Evolutionary conservation across 2,888 invertebrate species (phyloP), one percentile per base, ranked within the genome.

Genomic region (Candidula unifasciata): DNA sequence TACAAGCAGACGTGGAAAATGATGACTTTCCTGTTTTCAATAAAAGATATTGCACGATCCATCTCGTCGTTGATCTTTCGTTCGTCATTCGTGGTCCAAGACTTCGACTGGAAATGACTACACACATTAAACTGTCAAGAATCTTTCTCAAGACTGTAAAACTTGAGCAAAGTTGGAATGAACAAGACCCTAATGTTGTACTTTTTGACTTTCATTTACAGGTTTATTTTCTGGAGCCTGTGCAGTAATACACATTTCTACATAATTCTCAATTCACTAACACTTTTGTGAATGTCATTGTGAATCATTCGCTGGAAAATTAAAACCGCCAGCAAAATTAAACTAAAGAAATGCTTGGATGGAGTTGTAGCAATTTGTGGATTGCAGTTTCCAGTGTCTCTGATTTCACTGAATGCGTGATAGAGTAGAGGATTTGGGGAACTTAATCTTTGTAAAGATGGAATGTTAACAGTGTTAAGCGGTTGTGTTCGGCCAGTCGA

Each of bases 271-370:
- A 73, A 73, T 44, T 5, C n/a, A 73, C 73, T 27, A n/a, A 24
- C 44, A 73, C 44, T n/a, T 44, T 73, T 73, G 13, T 44, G 44
- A 10, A 73, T 73, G 73, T 44, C 52, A 44, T 6, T 44, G 37
- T 6, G 73, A 44, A 44, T n/a, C 73, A 73, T 37, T 44, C 44
- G 27, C n/a, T 27, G 44, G 73, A 73, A 73, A 44, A 73, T 73
- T 44, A 44, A 73, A 73, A 73, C 27, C 73, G 27, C 73, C 24
- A 44, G 73, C 44, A 21, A 44, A 73, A 73, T 73, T 73, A 27
- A 13, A 73, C 3, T 27, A 24, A 8, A 73, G 73, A 27, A 13
- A 73, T 73, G 73, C 44, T 73, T 73, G 73, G 24, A n/a, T 10
- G 44, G 37, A 27, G 24, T 8, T 73, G 44, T 10, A 73, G 27